phyloP scores from a whole-genome alignment of 2,797 vertebrate species.

The Propithecus deckenii region DNA sequence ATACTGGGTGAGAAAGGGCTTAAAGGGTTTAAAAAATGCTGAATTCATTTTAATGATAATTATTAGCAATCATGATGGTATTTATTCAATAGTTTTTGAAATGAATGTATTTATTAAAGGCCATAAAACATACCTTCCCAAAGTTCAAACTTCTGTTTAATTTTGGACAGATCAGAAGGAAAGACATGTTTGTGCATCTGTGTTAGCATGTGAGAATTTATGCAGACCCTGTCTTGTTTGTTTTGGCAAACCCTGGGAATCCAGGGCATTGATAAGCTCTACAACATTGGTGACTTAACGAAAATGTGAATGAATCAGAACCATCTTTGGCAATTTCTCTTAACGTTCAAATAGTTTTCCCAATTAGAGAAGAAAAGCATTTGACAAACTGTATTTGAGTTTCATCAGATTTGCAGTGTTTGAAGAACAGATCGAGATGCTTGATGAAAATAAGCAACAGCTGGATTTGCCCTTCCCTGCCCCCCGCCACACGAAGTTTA shows the following conservation, averaged over 20 bases:
- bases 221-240: neutral
- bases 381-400: constrained; percentile 69
- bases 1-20: neutral
- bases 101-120: constrained; percentile 10
- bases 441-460: constrained; percentile 77
- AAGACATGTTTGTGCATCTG: neutral
- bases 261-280: neutral
- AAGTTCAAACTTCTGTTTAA: neutral
- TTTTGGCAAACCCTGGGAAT: neutral
- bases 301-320: constrained; percentile 57
- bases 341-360: constrained; percentile 64
- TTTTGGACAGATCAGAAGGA: neutral
- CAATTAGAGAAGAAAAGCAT: constrained; percentile 74
- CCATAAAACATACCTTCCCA: neutral
- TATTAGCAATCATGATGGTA: constrained; percentile 18
- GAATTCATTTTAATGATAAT: constrained; percentile 40
- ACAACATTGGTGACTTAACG: constrained; percentile 28
- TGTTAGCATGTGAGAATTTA: neutral
- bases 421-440: constrained; percentile 77
- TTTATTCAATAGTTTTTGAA: constrained; percentile 40
- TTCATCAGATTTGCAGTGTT: constrained; percentile 74
- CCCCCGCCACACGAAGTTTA: neutral
- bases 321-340: constrained; percentile 54
- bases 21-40: neutral
- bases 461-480: constrained; percentile 75